phyloP scores from a whole-genome alignment of 1,140 invertebrate genomes.

The Oryctes rhinoceros region DNA sequence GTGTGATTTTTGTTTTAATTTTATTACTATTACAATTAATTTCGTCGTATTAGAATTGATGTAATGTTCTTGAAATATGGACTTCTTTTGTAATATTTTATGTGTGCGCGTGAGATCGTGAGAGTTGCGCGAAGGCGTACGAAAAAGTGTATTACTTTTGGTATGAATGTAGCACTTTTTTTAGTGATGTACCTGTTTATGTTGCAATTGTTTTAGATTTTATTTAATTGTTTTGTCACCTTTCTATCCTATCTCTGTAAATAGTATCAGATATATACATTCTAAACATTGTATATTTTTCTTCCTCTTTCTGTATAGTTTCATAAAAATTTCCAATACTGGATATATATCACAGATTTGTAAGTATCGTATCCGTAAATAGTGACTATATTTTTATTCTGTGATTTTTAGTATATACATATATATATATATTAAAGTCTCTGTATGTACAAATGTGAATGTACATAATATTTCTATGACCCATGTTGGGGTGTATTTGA shows the following conservation, averaged over 20 bases:
- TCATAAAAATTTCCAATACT: neutral
- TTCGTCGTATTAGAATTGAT: neutral
- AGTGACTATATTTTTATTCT: conserved; percentile 33
- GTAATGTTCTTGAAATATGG: neutral
- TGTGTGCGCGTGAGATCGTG: neutral
- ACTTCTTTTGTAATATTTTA: neutral
- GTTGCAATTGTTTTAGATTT: conserved; percentile 34
- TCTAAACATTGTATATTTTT: neutral
- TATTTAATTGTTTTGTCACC: conserved; percentile 27
- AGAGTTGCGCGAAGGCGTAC: neutral
- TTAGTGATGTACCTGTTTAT: conserved; percentile 35
- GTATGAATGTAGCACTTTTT: conserved; percentile 23
- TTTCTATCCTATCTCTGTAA: conserved; percentile 7
- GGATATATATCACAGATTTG: conserved; percentile 6
- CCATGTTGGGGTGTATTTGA: conserved; percentile 32
- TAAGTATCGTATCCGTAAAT: conserved; percentile 17
- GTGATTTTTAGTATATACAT: conserved; percentile 31
- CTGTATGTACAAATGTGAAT: conserved; percentile 25
- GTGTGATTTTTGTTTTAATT: conserved; percentile 33
- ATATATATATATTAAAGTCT: neutral
- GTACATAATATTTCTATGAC: conserved; percentile 28
- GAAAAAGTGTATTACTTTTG: neutral
- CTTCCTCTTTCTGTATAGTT: neutral
- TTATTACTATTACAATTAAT: conserved; percentile 24
- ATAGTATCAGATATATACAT: conserved; percentile 19